Evolutionary conservation across 2,113 vertebrate genomes (phyloP).

Genomic region (Brachyhypopomus occidentalis): DNA sequence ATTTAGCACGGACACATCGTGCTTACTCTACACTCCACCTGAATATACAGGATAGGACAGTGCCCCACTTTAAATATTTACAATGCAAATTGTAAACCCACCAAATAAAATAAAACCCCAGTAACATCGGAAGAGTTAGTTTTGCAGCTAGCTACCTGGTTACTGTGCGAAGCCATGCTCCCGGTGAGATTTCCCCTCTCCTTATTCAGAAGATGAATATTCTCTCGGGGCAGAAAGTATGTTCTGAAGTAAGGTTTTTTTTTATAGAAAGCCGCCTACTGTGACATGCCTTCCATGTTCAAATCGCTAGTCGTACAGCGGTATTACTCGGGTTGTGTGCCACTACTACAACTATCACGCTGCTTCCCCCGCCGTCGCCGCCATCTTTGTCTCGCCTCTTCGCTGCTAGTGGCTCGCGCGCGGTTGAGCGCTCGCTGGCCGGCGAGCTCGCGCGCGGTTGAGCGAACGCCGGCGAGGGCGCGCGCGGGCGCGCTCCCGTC

Average conservation of each 20-base stretch:
- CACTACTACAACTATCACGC: conserved; percentile 68
- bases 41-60: too few relatives aligned
- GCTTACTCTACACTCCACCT: too few relatives aligned
- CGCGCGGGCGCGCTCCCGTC: too few relatives aligned
- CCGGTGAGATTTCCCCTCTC: conserved; percentile 70
- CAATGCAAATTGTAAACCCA: too few relatives aligned
- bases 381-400: conserved; percentile 76
- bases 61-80: too few relatives aligned
- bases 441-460: too few relatives aligned
- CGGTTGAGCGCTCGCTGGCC: too few relatives aligned
- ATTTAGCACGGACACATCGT: not conserved
- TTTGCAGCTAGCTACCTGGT: conserved; percentile 73
- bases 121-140: not conserved
- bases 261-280: conserved; percentile 64
- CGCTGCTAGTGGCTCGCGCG: conserved; percentile 39
- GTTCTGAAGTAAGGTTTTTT: conserved; percentile 54
- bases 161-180: conserved; percentile 82
- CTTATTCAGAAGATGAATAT: conserved; percentile 66
- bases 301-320: conserved; percentile 60
- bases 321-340: conserved; percentile 57
- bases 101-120: too few relatives aligned
- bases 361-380: conserved; percentile 71
- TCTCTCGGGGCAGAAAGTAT: conserved; percentile 62
- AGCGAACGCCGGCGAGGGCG: too few relatives aligned
- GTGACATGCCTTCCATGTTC: conserved; percentile 65